A percentile compares a stretch with the other conserved stretches of the same genome.
phyloP scores from a whole-genome alignment of 2,113 vertebrate species.

The Dendrocopos noguchii region DNA sequence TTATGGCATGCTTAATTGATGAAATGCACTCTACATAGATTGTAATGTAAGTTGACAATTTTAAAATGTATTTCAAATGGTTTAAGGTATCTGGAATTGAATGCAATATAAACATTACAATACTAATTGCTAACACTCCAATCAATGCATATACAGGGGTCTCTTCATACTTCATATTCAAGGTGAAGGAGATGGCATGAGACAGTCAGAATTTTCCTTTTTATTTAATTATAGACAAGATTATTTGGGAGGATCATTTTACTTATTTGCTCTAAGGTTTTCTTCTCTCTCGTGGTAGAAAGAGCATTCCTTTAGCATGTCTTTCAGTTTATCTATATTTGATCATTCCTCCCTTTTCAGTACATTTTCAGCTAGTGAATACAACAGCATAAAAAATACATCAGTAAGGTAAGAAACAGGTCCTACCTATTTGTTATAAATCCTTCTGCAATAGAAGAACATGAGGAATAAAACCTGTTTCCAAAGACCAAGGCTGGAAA shows the following conservation, averaged over 20 bases:
- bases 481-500: not conserved
- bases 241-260: not conserved
- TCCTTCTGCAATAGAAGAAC: not conserved
- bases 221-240: not conserved
- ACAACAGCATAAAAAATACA: not conserved
- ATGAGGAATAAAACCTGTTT: not conserved
- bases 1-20: not conserved
- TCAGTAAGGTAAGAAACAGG: not conserved
- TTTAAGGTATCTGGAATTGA: not conserved
- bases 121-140: not conserved
- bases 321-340: not conserved
- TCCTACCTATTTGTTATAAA: not conserved
- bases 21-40: not conserved
- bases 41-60: not conserved
- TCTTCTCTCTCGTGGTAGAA: not conserved
- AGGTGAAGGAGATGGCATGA: not conserved
- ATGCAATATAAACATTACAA: not conserved
- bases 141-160: not conserved
- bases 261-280: constrained; percentile 2
- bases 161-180: not conserved
- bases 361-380: not conserved
- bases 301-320: not conserved
- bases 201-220: not conserved
- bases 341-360: not conserved
- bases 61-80: not conserved